Evolutionary conservation across 2,888 invertebrate species (phyloP), one percentile per base, ranked within the genome.

Genomic region (Stegophylla sp.): DNA sequence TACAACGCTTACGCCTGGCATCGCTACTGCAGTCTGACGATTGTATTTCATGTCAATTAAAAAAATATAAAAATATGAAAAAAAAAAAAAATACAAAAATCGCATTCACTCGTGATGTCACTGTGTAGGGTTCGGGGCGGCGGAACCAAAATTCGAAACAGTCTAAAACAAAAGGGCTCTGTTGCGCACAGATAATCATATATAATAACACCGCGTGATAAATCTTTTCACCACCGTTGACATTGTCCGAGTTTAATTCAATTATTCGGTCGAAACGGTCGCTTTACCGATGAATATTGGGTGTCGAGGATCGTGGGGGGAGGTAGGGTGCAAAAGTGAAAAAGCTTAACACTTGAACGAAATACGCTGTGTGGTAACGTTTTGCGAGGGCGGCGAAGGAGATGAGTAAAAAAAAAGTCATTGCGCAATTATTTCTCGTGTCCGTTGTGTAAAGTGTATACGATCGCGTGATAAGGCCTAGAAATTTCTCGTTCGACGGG

Each of bases 171-270:
- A 56, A 67, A 56, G 56, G 43, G 53, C 43, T 51, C 43, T 56
- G 5, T 43, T 76, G 17, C n/a, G 20, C 28, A 26, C 41, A 56
- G 76, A 76, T 76, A n/a, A n/a, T n/a, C n/a, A n/a, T n/a, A n/a
- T n/a, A n/a, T n/a, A 76, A 53, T 74, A 67, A 76, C 43, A 76
- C n/a, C n/a, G 13, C 26, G 67, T 67, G 56, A 76, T 76, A 76
- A 76, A 76, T 76, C 76, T 76, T 76, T 67, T 53, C 28, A 43
- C 26, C 28, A n/a, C 76, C 45, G 13, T 56, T 45, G 28, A 76
- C 67, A 76, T 67, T 76, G 67, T 76, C 66, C 45, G 67, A 41
- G 15, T 76, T 43, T 67, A 76, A 76, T 76, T 76, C 56, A 56
- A 76, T 76, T 76, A 76, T 56, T 67, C 56, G 56, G 51, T 56